phyloP scores from a whole-genome alignment of 2,113 vertebrate genomes.

The Chloebia gouldiae region DNA sequence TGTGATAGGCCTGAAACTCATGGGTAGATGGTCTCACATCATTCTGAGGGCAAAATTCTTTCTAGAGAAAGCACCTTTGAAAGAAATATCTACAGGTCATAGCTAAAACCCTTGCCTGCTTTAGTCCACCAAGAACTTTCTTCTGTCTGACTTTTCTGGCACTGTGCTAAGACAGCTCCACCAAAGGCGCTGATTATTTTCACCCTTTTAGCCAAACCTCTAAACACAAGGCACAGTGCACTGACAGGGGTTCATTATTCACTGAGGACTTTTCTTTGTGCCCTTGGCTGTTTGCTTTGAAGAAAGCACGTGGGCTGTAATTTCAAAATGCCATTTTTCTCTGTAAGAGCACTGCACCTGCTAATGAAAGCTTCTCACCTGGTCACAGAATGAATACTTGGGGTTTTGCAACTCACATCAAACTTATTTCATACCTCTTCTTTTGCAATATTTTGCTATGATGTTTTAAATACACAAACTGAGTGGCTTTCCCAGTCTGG shows the following conservation, averaged over 20 bases:
- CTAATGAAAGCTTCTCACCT: neutral
- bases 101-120: neutral
- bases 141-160: neutral
- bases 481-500: neutral
- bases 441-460: neutral
- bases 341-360: neutral
- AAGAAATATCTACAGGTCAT: neutral
- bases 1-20: constrained; percentile 58
- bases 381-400: neutral
- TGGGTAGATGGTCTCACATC: constrained; percentile 9
- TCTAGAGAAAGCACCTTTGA: neutral
- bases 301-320: neutral
- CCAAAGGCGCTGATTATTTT: neutral
- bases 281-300: neutral
- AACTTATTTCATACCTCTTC: neutral
- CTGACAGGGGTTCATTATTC: neutral
- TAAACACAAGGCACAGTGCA: neutral
- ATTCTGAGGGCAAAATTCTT: constrained; percentile 22
- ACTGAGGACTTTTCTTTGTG: neutral
- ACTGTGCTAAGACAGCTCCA: neutral
- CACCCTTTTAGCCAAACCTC: neutral
- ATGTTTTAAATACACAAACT: neutral
- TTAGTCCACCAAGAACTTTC: neutral
- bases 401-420: neutral
- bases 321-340: neutral